Conservation (phyloP, 2,888 invertebrate species). For the Drosophila pseudotalamancana region DNA sequence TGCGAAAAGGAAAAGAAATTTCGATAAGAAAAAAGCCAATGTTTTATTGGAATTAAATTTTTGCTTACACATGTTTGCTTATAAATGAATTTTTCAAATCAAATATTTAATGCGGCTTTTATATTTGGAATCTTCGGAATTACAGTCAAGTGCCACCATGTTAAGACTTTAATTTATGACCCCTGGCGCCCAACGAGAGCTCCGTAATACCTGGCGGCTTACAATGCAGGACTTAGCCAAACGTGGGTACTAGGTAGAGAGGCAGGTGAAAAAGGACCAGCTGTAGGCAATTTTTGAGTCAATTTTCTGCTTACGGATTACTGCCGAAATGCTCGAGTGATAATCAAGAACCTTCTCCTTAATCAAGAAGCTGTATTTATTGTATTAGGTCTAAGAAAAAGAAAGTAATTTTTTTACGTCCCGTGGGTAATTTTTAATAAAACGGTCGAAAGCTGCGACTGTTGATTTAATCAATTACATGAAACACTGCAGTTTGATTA, state of each 20-base stretch:
- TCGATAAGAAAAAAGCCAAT: neutral
- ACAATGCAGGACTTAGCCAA: conserved; percentile 44
- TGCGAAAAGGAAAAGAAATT: too few species aligned
- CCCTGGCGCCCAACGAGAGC: conserved; percentile 6
- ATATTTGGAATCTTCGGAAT: neutral
- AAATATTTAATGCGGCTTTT: neutral
- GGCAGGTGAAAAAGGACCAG: conserved; percentile 25
- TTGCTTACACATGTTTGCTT: neutral
- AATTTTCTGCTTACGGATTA: conserved; percentile 43
- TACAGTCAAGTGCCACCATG: conserved; percentile 1
- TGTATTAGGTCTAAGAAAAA: neutral
- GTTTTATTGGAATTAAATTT: neutral
- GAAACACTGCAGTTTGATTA: conserved; percentile 36
- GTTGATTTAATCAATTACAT: conserved; percentile 67
- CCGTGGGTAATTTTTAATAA: conserved; percentile 33
- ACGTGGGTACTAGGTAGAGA: too few species aligned
- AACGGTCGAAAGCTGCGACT: conserved; percentile 16
- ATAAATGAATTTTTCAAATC: neutral
- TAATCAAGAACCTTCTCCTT: conserved; percentile 27
- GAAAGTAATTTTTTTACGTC: conserved; percentile 1
- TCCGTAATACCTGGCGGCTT: conserved; percentile 28
- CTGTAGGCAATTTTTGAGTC: conserved; percentile 24
- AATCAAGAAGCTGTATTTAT: conserved; percentile 27
- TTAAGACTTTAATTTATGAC: conserved; percentile 32
- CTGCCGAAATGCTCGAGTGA: conserved; percentile 16